Base-by-base conservation (phyloP, 2,797 vertebrate genomes). In the Myotis pilosus region DNA sequence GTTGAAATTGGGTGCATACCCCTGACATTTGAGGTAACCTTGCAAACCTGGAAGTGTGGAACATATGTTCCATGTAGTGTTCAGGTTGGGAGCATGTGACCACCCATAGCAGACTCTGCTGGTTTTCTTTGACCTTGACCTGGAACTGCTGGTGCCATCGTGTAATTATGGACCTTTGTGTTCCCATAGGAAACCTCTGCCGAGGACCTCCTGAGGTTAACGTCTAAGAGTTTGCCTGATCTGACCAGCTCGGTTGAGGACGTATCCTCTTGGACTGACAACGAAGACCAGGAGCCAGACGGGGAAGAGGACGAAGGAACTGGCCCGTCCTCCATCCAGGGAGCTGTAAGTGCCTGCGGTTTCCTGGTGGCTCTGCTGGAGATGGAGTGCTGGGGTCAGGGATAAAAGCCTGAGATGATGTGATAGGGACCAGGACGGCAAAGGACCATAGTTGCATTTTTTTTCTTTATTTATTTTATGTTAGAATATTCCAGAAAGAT, bases 151-250 rank as follows among this genome's bases (percentile, higher is more conserved):
- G n/a, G 44, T 93, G 36, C 55, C 85, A 16, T 30, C 36, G 0
- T 0, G 0, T 12, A 16, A 95, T n/a, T 96, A 68, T 55, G 1
- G 69, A 30, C 36, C 47, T 95, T 96, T 97, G 72, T 97, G 51
- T 91, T 84, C 0, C 95, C 88, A 25, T 97, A 99, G 99, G 99
- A 99, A 93, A 98, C 98, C 95, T 98, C 98, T 7, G 98, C 99
- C 19, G 99, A 99, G n/a, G 99, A 99, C 95, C 99, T 99, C 82
- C 98, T 99, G 96, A 98, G 98, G 94, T 99, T 99, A 89, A 99
- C 99, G 2, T 99, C 99, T 57, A 99, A 98, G 97, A 99, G 99
- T 97, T 98, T 99, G 95, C 99, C 99, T 10, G 99, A 99, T 97
- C 98, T 99, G 91, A 98, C 99, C 97, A 99, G 99, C 97, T 98